Conservation (phyloP, 2,888 invertebrate genomes). For the Caenorhabditis plicata region DNA sequence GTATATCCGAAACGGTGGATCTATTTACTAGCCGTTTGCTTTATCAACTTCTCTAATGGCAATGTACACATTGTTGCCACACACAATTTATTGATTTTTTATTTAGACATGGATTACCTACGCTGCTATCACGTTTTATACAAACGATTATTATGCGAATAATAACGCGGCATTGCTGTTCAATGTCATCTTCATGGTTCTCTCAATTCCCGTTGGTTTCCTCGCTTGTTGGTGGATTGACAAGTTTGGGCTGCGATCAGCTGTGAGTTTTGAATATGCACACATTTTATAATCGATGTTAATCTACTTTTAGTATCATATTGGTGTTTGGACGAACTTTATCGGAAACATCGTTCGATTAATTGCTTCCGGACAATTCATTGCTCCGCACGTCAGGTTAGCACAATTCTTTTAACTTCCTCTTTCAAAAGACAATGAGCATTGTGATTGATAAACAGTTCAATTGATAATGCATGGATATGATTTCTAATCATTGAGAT, state of each 20-base stretch:
- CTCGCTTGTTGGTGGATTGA: slow-evolving; percentile 69
- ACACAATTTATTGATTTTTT: too few relatives aligned
- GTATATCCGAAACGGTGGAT: slow-evolving; percentile 56
- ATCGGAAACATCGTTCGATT: slow-evolving; percentile 67
- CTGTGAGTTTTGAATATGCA: slow-evolving; percentile 60
- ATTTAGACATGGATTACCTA: slow-evolving; percentile 70
- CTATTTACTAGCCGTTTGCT: slow-evolving; percentile 48
- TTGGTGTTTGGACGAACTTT: slow-evolving; percentile 67
- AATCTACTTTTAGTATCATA: slow-evolving; percentile 30
- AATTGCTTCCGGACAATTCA: slow-evolving; percentile 54
- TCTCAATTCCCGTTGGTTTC: slow-evolving; percentile 68
- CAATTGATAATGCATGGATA: too few relatives aligned
- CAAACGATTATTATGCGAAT: slow-evolving; percentile 66
- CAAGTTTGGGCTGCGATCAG: slow-evolving; percentile 67
- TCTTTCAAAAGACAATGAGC: too few relatives aligned
- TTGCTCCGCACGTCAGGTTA: slow-evolving; percentile 14
- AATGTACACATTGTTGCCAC: too few relatives aligned
- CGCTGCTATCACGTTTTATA: slow-evolving; percentile 68
- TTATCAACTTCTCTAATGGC: slow-evolving; percentile 61
- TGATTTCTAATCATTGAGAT: too few relatives aligned
- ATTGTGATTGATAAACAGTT: too few relatives aligned
- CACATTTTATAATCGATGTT: background rate
- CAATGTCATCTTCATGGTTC: slow-evolving; percentile 68
- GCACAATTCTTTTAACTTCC: too few relatives aligned
- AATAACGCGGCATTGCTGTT: slow-evolving; percentile 67